Base-by-base conservation (phyloP, 2,113 vertebrate genomes). In the Elaphurus davidianus region DNA sequence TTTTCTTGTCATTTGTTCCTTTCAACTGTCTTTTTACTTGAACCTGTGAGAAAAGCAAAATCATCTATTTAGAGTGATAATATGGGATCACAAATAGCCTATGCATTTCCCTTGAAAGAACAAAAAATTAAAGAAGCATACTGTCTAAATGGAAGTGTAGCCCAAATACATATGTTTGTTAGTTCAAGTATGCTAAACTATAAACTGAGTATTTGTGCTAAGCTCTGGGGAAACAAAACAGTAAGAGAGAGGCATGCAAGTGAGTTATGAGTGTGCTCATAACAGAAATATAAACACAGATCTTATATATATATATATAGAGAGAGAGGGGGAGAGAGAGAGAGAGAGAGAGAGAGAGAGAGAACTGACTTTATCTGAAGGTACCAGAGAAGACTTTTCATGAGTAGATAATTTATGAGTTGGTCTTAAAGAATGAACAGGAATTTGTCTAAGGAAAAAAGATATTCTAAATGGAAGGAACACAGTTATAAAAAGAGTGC, bases 41-140 rank as follows among this genome's bases (percentile, higher is more conserved):
- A 98, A 99, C 71, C 99, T 99, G 90, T 52, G 85, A 98, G 85
- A 97, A 98, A 98, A 98, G 52, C 52, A 97, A 98, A 97, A 91
- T 76, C 19, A 83, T 4, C 33, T 55, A 87, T 87, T 96, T 47
- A 95, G 47, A 85, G 30, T 62, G 52, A 84, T 36, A 98, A 90
- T 82, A 7, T 27, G 96, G n/a, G 27, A 84, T 9, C 47, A 94
- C 28, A 91, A 93, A 89, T 13, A 87, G 79, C 3, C 33, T 55
- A 89, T 93, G 43, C 15, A 83, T 50, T 97, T 96, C 43, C 87
- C 47, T 76, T 74, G 30, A 84, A 84, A 64, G 86, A 40, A 43
- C 57, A 92, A 94, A 90, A 60, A 43, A 74, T 90, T 59, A 91
- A 85, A 71, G 43, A 71, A 90, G 47, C 43, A 87, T 57, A 74